A percentile compares a stretch with the other conserved stretches of the same genome.
Conservation (phyloP, 2,797 vertebrate genomes). For the Lycodopsis pacificus region DNA sequence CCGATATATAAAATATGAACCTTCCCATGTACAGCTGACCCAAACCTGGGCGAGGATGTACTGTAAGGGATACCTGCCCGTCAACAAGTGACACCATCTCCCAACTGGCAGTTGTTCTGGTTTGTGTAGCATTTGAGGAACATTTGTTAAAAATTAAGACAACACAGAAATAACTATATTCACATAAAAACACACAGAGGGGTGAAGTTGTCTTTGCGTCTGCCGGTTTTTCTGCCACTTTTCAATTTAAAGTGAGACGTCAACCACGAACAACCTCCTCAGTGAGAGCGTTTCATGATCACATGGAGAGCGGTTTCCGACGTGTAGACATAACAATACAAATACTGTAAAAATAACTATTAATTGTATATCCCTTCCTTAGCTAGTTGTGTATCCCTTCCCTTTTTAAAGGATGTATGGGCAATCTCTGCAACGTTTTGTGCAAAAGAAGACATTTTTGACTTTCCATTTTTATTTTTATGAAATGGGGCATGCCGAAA, state of each 20-base stretch:
- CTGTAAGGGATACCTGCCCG: neutral
- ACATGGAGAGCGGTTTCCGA: neutral
- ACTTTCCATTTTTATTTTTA: neutral
- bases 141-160: neutral
- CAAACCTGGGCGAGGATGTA: conserved; percentile 21
- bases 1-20: conserved; percentile 54
- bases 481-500: no score
- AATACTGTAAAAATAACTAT: neutral
- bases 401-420: no score
- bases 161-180: conserved; percentile 10
- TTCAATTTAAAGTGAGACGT: neutral
- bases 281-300: neutral
- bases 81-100: neutral
- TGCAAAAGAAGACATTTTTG: neutral
- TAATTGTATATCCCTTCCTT: no score
- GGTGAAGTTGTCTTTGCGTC: conserved; percentile 42
- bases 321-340: neutral
- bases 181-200: conserved; percentile 6
- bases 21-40: conserved; percentile 49
- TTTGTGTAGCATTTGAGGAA: conserved; percentile 9
- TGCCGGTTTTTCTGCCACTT: neutral
- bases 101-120: neutral
- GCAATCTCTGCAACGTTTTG: neutral
- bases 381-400: no score
- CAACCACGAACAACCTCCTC: neutral